These are phyloP conservation scores for Zaprionus ornatus DNA, from an alignment of 1,140 invertebrate genomes.

Conservation along the genomic window DNA sequence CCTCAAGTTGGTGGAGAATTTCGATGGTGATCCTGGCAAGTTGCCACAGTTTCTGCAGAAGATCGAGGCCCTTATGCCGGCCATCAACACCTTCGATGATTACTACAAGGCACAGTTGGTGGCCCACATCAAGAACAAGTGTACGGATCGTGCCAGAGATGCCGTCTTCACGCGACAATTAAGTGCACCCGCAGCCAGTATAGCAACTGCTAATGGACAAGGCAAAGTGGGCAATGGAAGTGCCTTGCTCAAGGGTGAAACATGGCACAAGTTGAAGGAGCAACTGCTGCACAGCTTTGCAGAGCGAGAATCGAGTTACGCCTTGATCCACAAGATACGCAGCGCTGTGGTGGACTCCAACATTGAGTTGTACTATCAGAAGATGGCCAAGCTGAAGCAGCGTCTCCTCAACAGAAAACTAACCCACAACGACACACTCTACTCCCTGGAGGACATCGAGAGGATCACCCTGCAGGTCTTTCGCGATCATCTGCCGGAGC, in stretches of 20 bases:
- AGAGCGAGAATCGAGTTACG: constrained; percentile 66
- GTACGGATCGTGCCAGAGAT: constrained; percentile 66
- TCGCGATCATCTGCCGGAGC: constrained; percentile 65
- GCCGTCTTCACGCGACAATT: constrained; percentile 65
- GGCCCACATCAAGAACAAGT: constrained; percentile 70
- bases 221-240: constrained; percentile 27
- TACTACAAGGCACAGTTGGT: constrained; percentile 69
- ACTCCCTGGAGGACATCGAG: constrained; percentile 66
- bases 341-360: constrained; percentile 68
- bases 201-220: constrained; percentile 23
- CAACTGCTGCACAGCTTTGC: constrained; percentile 66
- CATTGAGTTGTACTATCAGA: constrained; percentile 71
- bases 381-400: constrained; percentile 68
- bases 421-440: constrained; percentile 69
- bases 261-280: constrained; percentile 71
- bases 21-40: constrained; percentile 68
- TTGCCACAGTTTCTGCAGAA: constrained; percentile 67
- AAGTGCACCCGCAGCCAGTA: constrained; percentile 56
- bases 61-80: constrained; percentile 65
- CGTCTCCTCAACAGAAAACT: constrained; percentile 65
- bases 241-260: constrained; percentile 45
- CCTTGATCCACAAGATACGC: constrained; percentile 64
- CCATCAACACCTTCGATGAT: constrained; percentile 67
- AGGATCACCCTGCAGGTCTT: constrained; percentile 68
- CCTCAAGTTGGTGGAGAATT: constrained; percentile 67